Percentiles rank a stretch among this genome's conserved stretches.
phyloP scores from a whole-genome alignment of 2,797 vertebrate species.

The Rhinogobio ventralis region DNA sequence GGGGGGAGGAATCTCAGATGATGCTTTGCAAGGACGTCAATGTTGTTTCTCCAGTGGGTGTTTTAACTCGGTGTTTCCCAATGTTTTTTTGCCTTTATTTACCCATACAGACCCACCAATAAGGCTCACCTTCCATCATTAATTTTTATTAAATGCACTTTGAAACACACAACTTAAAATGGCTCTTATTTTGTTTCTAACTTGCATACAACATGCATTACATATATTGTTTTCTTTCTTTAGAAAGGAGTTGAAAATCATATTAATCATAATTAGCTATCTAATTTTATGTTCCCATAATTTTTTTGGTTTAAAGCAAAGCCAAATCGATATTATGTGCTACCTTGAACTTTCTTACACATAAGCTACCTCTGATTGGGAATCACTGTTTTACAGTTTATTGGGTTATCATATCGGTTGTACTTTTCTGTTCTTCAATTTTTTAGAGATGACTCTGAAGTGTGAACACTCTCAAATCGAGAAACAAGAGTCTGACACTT shows the following conservation, averaged over 20 bases:
- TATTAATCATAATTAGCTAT: background rate
- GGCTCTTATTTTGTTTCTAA: background rate
- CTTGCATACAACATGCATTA: background rate
- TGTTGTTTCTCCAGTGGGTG: background rate
- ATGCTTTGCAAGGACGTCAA: background rate
- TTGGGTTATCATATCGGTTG: background rate
- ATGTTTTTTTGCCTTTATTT: background rate
- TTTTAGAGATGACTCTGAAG: constrained; percentile 22
- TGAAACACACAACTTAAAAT: background rate
- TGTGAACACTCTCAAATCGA: constrained; percentile 11
- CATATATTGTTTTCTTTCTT: background rate
- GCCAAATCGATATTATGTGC: background rate
- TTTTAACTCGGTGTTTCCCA: constrained; percentile 9
- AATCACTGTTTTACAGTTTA: background rate
- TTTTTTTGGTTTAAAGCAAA: background rate
- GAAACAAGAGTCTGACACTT: constrained; percentile 33
- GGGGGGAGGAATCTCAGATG: no score
- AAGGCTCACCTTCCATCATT: background rate
- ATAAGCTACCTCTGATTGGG: background rate
- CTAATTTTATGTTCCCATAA: no score
- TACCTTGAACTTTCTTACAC: background rate
- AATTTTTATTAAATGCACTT: background rate
- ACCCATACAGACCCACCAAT: background rate
- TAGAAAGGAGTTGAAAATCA: background rate
- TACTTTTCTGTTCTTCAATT: background rate